Base-by-base conservation (phyloP, 2,113 vertebrate genomes). In the Clarias macrocephalus region DNA sequence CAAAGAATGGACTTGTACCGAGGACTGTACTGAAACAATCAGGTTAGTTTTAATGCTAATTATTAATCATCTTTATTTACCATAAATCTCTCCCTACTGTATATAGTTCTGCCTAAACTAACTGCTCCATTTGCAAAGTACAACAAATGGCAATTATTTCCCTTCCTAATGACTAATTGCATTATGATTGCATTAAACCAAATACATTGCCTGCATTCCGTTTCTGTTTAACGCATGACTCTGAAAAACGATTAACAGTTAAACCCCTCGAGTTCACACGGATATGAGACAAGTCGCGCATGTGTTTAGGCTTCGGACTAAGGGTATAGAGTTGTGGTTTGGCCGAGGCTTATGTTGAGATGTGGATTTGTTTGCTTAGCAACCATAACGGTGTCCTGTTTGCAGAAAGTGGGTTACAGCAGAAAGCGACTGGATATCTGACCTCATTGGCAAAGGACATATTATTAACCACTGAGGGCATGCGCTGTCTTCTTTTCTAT, bases 281-380 rank as follows among this genome's bases (percentile, higher is more conserved):
- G 80, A 81, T 85, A 68, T 37, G 42, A 85, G 72, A 85, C 52
- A 88, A 82, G 48, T 80, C 62, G 23, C 80, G 60, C 37, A 73
- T 82, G 73, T 48, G 75, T 72, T 81, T 88, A n/a, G 79, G 56
- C 11, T 63, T 85, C 86, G 84, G 73, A 68, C 30, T 0, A 19
- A 52, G 77, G 81, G 63, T 76, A 89, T 54, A 30, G 28, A 25
- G 48, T 86, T 72, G 86, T 72, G 86, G 86, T 86, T 89, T 86
- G 79, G 86, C 90, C 48, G 62, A 57, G 48, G 70, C 62, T 80
- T 82, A 63, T 72, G 19, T 30, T 21, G 52, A 9, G 37, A 77
- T 84, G 80, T 86, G 62, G 80, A 62, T 88, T 88, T 83, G 80
- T 85, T 91, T 84, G 72, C n/a, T 83, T 82, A 82, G 85, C 82